These are phyloP conservation scores for Heliopora coerulea DNA, from an alignment of 92 coral and sea anemone species.

Conservation along the genomic window DNA sequence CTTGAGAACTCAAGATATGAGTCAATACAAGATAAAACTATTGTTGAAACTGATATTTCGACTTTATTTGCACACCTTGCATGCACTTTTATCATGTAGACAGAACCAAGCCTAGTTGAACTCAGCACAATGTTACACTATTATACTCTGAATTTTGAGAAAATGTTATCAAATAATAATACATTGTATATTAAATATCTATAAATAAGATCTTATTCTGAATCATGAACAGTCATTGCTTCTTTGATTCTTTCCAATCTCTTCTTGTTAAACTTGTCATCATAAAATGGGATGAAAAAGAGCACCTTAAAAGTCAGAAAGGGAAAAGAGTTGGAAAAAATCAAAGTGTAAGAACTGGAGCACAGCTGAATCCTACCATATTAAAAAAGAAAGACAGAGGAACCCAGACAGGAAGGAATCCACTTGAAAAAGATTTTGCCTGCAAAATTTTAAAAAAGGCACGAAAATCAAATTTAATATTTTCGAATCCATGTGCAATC, in stretches of 20 bases:
- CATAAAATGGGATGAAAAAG: slow-evolving; percentile 90
- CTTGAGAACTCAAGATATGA: too few species aligned
- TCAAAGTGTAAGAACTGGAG: background rate
- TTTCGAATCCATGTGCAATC: too few species aligned
- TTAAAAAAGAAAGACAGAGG: slow-evolving; percentile 81
- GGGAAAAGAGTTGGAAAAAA: background rate
- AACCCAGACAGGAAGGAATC: slow-evolving; percentile 82
- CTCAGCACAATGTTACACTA: too few species aligned
- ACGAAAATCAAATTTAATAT: background rate
- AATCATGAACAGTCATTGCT: slow-evolving; percentile 46
- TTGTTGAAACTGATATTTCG: too few species aligned
- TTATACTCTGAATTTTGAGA: too few species aligned
- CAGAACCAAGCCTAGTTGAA: too few species aligned
- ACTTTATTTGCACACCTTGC: too few species aligned
- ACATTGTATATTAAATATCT: background rate
- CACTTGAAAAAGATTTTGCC: slow-evolving; percentile 96
- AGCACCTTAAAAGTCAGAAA: slow-evolving; percentile 56
- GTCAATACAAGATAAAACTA: too few species aligned
- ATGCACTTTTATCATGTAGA: too few species aligned
- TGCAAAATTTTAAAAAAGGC: slow-evolving; percentile 7
- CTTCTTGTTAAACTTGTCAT: slow-evolving; percentile 66
- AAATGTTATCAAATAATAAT: background rate
- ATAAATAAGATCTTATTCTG: background rate
- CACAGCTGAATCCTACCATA: slow-evolving; percentile 56
- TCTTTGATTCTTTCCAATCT: slow-evolving; percentile 73